Percentiles rank a stretch among this genome's conserved stretches.
phyloP scores from a whole-genome alignment of 2,888 invertebrate genomes.

The Leptopilina myrica region DNA sequence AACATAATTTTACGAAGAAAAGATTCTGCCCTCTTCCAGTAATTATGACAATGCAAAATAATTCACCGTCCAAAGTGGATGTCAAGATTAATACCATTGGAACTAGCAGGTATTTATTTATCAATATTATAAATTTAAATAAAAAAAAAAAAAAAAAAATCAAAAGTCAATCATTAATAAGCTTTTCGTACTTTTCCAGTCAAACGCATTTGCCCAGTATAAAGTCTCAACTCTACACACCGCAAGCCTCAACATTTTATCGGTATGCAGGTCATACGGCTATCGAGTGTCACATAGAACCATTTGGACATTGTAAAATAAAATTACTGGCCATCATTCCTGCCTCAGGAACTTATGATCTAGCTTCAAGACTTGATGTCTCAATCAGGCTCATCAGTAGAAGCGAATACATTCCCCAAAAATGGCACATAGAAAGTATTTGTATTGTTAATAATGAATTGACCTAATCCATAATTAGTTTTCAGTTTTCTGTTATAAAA shows the following conservation, averaged over 20 bases:
- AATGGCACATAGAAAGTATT: constrained; percentile 73
- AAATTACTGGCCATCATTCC: constrained; percentile 81
- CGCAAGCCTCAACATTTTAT: constrained; percentile 75
- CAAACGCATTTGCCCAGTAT: constrained; percentile 70
- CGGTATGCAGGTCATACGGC: constrained; percentile 76
- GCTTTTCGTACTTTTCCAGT: constrained; percentile 59
- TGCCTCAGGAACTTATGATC: constrained; percentile 83
- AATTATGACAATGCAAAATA: constrained; percentile 83
- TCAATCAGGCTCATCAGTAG: constrained; percentile 68
- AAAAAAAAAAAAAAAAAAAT: constrained; percentile 51
- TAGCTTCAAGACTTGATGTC: constrained; percentile 82
- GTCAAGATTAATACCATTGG: constrained; percentile 82
- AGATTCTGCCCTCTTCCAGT: constrained; percentile 84
- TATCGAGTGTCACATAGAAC: constrained; percentile 76
- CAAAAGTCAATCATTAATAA: no score
- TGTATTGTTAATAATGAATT: constrained; percentile 66
- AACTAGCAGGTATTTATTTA: constrained; percentile 78
- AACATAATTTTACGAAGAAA: constrained; percentile 81
- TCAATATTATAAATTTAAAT: constrained; percentile 51
- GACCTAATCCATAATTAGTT: not conserved
- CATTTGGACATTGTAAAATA: constrained; percentile 79
- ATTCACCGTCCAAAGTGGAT: constrained; percentile 80
- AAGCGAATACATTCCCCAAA: constrained; percentile 69
- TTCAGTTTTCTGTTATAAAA: no score
- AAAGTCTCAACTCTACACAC: constrained; percentile 74